phyloP scores from a whole-genome alignment of 2,797 vertebrate species.

The Pseudocheirus occidentalis region DNA sequence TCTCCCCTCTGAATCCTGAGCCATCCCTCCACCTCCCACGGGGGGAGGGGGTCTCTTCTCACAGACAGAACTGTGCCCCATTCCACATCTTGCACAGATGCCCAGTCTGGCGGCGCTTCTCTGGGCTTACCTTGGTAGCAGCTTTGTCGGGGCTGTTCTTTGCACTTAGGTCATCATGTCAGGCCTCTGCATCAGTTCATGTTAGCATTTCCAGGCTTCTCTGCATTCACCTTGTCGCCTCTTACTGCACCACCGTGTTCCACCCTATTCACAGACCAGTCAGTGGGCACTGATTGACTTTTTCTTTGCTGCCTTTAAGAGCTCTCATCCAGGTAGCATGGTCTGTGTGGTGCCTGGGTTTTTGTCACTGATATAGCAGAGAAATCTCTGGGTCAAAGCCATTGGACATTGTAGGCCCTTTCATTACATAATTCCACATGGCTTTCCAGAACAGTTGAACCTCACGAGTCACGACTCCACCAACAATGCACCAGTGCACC shows the following conservation, averaged over 20 bases:
- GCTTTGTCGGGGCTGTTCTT: no score
- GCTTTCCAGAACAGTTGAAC: background rate
- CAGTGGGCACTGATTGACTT: no score
- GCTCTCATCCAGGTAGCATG: background rate
- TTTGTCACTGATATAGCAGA: no score
- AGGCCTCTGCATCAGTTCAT: background rate
- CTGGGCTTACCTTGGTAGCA: no score
- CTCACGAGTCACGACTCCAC: background rate
- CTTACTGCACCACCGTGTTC: background rate
- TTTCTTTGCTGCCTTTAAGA: background rate
- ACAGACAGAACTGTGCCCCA: no score
- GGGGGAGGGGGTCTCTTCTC: no score
- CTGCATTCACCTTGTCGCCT: background rate
- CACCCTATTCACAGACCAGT: background rate
- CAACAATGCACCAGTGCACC: background rate
- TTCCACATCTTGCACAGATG: no score
- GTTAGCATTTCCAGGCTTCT: background rate
- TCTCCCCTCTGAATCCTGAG: background rate
- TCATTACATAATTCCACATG: background rate
- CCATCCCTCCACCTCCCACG: background rate
- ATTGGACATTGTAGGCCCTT: background rate
- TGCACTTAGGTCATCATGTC: no score
- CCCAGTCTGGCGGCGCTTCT: no score
- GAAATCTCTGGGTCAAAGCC: background rate
- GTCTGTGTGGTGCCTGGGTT: no score